Evolutionary conservation across 2,797 vertebrate species (phyloP), one percentile per base, ranked within the genome.

Genomic region (Sebastolobus alascanus): DNA sequence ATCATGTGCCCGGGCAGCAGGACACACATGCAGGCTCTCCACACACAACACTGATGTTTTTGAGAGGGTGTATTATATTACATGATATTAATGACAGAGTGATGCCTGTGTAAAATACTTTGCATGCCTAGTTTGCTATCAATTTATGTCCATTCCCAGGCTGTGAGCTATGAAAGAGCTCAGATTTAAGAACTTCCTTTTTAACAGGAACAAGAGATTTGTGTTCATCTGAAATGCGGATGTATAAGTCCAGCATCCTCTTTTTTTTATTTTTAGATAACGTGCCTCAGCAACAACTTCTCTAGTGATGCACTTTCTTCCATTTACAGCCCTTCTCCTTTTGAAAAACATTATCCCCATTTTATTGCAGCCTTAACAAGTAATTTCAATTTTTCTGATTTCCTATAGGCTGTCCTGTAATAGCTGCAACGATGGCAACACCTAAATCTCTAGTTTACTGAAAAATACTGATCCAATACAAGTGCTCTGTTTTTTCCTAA

Each of bases 1-100:
- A 79, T 91, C 90, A 93, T 73, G 90, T 85, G 90, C 37, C 67
- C 40, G 9, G 2, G 27, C 22, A 4, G 3, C 8, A 9, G 43
- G 16, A 46, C 37, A 40, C 37, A 40, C 33, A 59, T 33, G 0
- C 33, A 59, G 56, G 5, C 22, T 74, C 6, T 27, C 3, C 8
- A 7, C 25, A 4, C 13, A 27, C 25, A 25, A 25, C 25, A 25
- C 25, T 22, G 4, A 31, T n/a, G 8, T 20, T 27, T 52, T 3
- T 59, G 8, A 63, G 8, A 55, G 5, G 4, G 40, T 13, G 1
- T 25, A 25, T 40, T 11, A 16, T 12, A 4, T 11, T 8, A 46
- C 10, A 18, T 16, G 3, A 64, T 8, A 37, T 10, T 6, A 5
- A 37, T 29, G 3, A 6, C 20, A 13, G 4, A 27, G 33, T 40